Percentiles rank a stretch among this genome's conserved stretches.
Conservation (phyloP, 2,797 vertebrate genomes). For the Myotis myotis region DNA sequence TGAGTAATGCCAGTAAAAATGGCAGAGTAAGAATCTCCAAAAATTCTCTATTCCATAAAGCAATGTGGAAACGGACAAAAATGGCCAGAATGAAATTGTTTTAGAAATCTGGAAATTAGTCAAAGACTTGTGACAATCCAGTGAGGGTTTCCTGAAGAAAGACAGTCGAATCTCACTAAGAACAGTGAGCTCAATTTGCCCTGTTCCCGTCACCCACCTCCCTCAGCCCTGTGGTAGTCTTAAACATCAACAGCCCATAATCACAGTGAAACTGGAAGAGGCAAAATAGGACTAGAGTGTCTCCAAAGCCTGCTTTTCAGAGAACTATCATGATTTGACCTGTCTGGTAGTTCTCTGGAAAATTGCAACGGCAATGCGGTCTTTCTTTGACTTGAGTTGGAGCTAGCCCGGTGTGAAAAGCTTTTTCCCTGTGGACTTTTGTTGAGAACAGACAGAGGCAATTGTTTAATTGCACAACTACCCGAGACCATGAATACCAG, state of each 20-base stretch:
- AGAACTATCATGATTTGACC: not conserved
- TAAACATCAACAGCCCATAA: not conserved
- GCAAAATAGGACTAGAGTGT: not conserved
- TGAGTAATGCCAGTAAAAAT: not conserved
- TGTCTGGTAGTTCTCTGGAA: not conserved
- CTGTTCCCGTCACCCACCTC: not conserved
- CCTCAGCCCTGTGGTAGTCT: not conserved
- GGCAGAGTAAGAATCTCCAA: not conserved
- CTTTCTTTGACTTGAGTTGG: not conserved
- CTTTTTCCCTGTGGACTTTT: not conserved
- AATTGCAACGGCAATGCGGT: not conserved
- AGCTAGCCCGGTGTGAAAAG: not conserved
- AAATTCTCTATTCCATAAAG: not conserved
- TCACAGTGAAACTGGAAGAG: not conserved
- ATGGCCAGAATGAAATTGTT: not conserved
- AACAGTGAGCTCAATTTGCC: not conserved
- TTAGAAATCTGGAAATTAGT: not conserved
- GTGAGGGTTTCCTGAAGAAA: not conserved
- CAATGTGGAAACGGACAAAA: not conserved
- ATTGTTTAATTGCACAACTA: not conserved
- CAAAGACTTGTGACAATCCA: not conserved
- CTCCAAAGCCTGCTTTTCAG: not conserved
- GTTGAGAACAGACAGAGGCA: slow-evolving; percentile 13
- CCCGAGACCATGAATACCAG: not conserved
- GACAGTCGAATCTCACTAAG: not conserved